These are phyloP conservation scores for Melierax canorus DNA, from an alignment of 2,113 vertebrate species.

Conservation along the genomic window DNA sequence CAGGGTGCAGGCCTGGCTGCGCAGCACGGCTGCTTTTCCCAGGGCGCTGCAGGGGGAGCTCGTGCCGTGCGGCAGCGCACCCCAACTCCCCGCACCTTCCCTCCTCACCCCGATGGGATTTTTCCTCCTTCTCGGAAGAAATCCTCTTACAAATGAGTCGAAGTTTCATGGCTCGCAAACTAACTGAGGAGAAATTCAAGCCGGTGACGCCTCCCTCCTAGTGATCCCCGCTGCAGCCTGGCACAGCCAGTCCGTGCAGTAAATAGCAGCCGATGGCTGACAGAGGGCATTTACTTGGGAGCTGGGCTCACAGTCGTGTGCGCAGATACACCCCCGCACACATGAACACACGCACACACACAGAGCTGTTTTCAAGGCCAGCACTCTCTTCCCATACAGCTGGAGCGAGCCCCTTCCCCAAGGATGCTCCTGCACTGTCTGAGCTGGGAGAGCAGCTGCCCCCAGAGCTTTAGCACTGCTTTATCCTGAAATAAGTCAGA, in stretches of 20 bases:
- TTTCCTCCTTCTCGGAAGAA: too few relatives aligned
- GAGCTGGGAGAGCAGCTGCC: too few relatives aligned
- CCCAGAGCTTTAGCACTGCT: background rate
- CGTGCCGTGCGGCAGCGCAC: background rate
- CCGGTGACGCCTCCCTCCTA: fast-evolving
- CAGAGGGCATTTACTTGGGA: fast-evolving
- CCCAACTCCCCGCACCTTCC: background rate
- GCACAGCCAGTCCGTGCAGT: fast-evolving
- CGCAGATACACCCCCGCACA: too few relatives aligned
- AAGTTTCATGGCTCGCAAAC: fast-evolving
- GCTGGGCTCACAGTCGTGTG: fast-evolving
- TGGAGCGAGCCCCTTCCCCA: background rate
- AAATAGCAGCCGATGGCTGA: background rate
- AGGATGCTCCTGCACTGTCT: background rate
- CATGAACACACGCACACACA: too few relatives aligned
- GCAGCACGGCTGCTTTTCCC: background rate
- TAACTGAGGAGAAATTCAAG: fast-evolving
- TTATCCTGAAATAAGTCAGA: background rate
- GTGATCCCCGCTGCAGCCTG: background rate
- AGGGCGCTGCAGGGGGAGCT: constrained; percentile 45
- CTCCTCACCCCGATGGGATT: background rate
- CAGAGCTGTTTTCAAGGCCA: background rate
- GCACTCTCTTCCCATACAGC: fast-evolving
- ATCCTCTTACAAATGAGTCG: fast-evolving
- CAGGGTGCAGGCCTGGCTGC: background rate